These are phyloP conservation scores for Zosterops japonicus DNA, from an alignment of 2,113 vertebrate species.

Conservation along the genomic window DNA sequence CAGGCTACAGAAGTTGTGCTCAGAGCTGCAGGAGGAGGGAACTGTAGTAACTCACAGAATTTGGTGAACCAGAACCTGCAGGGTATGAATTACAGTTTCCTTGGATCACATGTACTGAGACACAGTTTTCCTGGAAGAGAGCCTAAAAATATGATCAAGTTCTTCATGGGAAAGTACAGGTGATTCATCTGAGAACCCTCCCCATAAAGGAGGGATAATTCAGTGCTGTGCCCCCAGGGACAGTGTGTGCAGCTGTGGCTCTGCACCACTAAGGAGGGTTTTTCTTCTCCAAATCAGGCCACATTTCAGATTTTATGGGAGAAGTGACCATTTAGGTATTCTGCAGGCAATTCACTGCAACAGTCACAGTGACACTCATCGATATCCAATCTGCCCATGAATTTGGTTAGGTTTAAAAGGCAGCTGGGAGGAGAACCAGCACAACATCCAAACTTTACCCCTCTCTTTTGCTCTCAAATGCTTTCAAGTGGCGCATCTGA, in stretches of 20 bases:
- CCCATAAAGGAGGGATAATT: neutral
- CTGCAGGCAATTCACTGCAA: neutral
- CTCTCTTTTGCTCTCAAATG: neutral
- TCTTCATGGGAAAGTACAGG: neutral
- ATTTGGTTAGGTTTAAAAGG: neutral
- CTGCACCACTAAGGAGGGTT: neutral
- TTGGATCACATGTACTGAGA: neutral
- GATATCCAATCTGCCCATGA: neutral
- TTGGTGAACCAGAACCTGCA: neutral
- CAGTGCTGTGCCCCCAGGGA: neutral
- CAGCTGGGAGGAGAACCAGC: accelerated
- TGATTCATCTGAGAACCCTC: neutral
- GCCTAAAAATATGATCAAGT: neutral
- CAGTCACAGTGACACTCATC: neutral
- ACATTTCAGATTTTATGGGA: neutral
- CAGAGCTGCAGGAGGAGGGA: neutral
- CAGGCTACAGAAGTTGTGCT: neutral
- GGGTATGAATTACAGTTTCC: neutral
- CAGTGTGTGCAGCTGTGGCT: neutral
- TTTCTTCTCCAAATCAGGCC: neutral
- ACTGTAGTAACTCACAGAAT: neutral
- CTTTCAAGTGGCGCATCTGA: neutral
- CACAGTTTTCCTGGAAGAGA: neutral
- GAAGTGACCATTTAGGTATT: neutral
- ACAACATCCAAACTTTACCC: neutral